These are phyloP conservation scores for Colostygia pectinataria DNA, from an alignment of 2,888 invertebrate genomes.

Conservation along the genomic window DNA sequence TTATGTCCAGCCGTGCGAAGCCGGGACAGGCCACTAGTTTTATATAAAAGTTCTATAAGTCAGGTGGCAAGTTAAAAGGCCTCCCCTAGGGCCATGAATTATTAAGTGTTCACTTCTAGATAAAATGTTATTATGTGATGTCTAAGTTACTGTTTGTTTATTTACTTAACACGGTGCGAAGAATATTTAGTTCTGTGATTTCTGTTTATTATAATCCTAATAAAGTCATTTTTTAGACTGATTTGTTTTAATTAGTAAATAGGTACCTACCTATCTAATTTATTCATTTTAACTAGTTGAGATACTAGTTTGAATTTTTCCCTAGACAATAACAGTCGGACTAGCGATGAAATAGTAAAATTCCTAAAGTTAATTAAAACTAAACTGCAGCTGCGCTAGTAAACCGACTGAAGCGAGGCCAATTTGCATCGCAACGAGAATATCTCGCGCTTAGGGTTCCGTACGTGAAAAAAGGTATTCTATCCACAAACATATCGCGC, in stretches of 20 bases:
- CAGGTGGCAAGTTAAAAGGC: no score
- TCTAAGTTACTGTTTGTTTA: background rate
- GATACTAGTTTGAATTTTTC: no score
- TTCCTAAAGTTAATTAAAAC: conserved; percentile 33
- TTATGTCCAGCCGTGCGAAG: no score
- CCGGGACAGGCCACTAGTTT: no score
- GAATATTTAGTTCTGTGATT: conserved; percentile 31
- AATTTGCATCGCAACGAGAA: conserved; percentile 46
- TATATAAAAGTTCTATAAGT: no score
- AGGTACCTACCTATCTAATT: no score
- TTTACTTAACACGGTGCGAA: conserved; percentile 19
- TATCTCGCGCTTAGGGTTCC: conserved; percentile 32
- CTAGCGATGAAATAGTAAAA: conserved; percentile 23
- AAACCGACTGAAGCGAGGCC: conserved; percentile 27
- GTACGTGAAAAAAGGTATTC: no score
- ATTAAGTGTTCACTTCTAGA: no score
- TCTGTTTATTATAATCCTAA: conserved; percentile 15
- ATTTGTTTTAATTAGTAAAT: background rate
- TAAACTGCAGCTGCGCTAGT: conserved; percentile 31
- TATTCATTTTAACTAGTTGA: no score
- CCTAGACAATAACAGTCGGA: background rate
- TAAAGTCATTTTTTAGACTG: conserved; percentile 19
- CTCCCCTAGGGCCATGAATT: no score
- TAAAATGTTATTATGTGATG: no score
- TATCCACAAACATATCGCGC: no score